Conservation (phyloP, 1,140 invertebrate genomes). For the Bombus difficillimus region DNA sequence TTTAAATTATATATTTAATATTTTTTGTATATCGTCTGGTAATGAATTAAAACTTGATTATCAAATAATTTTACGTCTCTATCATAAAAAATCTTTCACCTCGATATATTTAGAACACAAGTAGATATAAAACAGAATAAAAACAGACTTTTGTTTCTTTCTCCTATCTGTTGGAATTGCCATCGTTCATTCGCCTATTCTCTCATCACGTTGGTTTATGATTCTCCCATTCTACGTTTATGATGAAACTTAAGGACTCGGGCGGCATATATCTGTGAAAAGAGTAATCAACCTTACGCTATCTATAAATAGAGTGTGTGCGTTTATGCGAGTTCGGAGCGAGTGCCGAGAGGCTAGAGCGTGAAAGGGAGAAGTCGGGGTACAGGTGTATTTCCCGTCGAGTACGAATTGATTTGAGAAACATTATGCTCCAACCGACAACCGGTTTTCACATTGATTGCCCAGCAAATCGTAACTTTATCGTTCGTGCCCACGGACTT, state of each 20-base stretch:
- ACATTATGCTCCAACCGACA: constrained; percentile 2
- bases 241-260: constrained; percentile 1
- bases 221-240: constrained; percentile 21
- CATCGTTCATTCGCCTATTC: neutral
- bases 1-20: too few species aligned
- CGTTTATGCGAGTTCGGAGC: constrained; percentile 35
- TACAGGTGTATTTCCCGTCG: constrained; percentile 40
- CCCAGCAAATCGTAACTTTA: constrained; percentile 21
- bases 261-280: constrained; percentile 34
- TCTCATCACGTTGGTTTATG: neutral
- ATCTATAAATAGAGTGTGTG: constrained; percentile 46
- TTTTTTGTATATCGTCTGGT: too few species aligned
- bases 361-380: constrained; percentile 41
- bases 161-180: neutral
- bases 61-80: too few species aligned
- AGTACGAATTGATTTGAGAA: constrained; percentile 38
- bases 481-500: neutral
- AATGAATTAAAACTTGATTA: too few species aligned
- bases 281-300: constrained; percentile 45
- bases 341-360: constrained; percentile 3
- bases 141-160: too few species aligned
- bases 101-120: too few species aligned
- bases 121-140: too few species aligned
- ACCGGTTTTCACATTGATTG: constrained; percentile 30
- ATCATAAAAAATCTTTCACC: too few species aligned